Conservation (phyloP, 2,797 vertebrate genomes). For the Rachycentron canadum region DNA sequence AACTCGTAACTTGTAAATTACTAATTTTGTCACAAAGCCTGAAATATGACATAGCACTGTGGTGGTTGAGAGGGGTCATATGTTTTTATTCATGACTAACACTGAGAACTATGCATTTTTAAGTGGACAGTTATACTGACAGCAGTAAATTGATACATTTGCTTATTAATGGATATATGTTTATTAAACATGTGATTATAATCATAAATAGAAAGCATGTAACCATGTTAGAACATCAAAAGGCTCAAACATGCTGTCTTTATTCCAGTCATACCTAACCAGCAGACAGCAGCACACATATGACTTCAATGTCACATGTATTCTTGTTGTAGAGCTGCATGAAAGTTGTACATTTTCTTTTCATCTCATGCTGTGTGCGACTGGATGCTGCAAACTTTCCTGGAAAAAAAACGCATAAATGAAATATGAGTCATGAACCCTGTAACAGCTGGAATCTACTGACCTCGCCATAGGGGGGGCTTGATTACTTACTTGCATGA, state of each 20-base stretch:
- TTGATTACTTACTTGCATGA: neutral
- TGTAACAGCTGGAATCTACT: constrained; percentile 19
- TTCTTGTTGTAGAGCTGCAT: neutral
- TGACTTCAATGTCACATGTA: neutral
- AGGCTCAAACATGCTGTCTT: constrained; percentile 1
- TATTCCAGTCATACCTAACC: constrained; percentile 8
- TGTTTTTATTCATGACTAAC: neutral
- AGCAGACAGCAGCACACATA: neutral
- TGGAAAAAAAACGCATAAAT: constrained; percentile 10
- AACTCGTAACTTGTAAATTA: neutral
- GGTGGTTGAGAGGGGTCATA: neutral
- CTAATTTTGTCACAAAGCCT: neutral
- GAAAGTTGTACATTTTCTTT: constrained; percentile 11
- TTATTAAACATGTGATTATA: neutral
- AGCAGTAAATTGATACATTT: neutral
- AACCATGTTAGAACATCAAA: neutral
- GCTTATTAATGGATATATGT: neutral
- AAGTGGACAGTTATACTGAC: neutral
- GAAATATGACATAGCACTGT: neutral
- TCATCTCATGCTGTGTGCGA: constrained; percentile 16
- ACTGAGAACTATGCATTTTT: neutral
- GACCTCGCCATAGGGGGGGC: neutral
- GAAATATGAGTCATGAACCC: neutral
- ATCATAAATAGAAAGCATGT: too few relatives aligned
- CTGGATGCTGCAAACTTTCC: constrained; percentile 20